A percentile compares a stretch with the other conserved stretches of the same genome.
Conservation (phyloP, 2,888 invertebrate genomes). For the Helicoverpa assulta region DNA sequence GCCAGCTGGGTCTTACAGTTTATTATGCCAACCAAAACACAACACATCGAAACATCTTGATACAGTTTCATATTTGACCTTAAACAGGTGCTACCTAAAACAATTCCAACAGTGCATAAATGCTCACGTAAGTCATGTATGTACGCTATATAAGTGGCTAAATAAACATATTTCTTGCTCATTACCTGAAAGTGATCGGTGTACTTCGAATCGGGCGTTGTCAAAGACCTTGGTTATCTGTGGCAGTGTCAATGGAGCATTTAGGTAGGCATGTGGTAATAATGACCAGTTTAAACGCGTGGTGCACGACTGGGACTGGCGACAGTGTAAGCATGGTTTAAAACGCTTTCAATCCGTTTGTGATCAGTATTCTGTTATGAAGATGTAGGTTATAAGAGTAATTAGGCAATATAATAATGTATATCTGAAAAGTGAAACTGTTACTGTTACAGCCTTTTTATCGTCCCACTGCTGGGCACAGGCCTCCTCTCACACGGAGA, state of each 20-base stretch:
- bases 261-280: conserved; percentile 69
- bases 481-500: too few species aligned
- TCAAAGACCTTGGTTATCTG: conserved; percentile 74
- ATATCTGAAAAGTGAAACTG: too few species aligned
- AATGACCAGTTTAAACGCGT: conserved; percentile 63
- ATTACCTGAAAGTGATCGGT: conserved; percentile 76
- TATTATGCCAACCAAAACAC: too few species aligned
- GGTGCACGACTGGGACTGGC: conserved; percentile 51
- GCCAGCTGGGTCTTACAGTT: too few species aligned
- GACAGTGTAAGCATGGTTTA: conserved; percentile 37
- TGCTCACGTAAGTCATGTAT: conserved; percentile 5
- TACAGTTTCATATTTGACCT: too few species aligned
- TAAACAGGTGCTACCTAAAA: conserved; percentile 5
- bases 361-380: background rate
- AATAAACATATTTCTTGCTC: conserved; percentile 65
- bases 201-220: conserved; percentile 65
- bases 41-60: too few species aligned
- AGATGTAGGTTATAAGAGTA: too few species aligned
- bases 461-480: too few species aligned
- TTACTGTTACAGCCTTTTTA: too few species aligned
- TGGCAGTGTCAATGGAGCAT: conserved; percentile 72
- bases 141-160: conserved; percentile 28
- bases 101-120: conserved; percentile 4
- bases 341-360: background rate
- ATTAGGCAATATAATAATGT: too few species aligned